Conservation (phyloP, 1,140 invertebrate genomes). For the Sitobion miscanthi region DNA sequence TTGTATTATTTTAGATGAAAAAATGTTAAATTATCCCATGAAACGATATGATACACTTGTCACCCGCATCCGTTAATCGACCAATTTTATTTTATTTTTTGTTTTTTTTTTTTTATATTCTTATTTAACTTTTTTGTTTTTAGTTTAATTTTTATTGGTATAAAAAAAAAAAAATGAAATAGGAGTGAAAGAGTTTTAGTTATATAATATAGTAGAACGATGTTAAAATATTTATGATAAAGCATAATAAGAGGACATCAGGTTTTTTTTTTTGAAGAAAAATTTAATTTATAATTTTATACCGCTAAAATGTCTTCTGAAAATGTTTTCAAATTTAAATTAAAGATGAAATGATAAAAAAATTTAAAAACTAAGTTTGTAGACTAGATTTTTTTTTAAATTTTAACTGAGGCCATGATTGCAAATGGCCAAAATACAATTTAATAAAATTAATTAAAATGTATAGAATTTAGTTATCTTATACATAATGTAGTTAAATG, state of each 20-base stretch:
- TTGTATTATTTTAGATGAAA: conserved; percentile 31
- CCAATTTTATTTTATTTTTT: conserved; percentile 22
- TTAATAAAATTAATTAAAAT: conserved; percentile 22
- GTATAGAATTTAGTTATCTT: conserved; percentile 21
- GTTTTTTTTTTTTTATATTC: conserved; percentile 33
- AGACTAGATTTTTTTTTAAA: conserved; percentile 23
- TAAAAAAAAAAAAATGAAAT: neutral
- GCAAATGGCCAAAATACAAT: neutral
- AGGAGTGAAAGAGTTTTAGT: neutral
- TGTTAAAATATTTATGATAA: neutral
- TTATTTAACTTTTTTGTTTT: conserved; percentile 36
- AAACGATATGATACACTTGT: neutral
- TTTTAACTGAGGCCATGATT: conserved; percentile 39
- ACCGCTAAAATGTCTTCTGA: neutral
- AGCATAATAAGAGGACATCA: neutral
- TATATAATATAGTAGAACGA: neutral
- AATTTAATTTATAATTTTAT: conserved; percentile 11
- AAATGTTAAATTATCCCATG: neutral
- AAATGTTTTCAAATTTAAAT: neutral
- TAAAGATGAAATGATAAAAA: neutral
- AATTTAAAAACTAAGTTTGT: neutral
- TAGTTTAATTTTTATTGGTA: conserved; percentile 6
- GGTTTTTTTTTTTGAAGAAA: neutral
- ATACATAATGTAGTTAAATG: neutral
- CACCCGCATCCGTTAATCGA: conserved; percentile 19